Evolutionary conservation across 2,888 invertebrate species (phyloP), one percentile per base, ranked within the genome.

Genomic region (Andrena praecox): DNA sequence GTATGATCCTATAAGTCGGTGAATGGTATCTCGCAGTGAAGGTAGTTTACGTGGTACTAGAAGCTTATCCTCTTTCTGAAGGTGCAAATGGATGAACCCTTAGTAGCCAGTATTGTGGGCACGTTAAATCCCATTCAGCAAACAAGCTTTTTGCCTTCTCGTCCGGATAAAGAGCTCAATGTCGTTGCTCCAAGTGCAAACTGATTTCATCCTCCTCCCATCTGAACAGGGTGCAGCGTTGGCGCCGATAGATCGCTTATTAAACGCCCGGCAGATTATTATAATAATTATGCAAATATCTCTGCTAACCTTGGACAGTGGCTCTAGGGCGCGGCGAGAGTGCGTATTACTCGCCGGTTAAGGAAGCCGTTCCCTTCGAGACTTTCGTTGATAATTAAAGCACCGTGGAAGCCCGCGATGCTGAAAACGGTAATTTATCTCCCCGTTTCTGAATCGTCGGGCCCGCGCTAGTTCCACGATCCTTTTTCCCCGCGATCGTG

Each of bases 281-380:
- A 74, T 56, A 80, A 81, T 81, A 70, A 81, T 80, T 80, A 81
- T 80, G 80, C 8, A 80, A 80, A 74, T 81, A 69, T 60, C 24
- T 60, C 42, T 27, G 80, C 62, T 74, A 80, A 35, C 74, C 81
- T 81, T 80, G 81, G 29, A 66, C 52, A 29, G n/a, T 52, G 52
- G 35, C 69, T 80, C 64, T 16, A 68, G 80, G 74, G 78, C 62
- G 63, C 54, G 33, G 24, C 24, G 50, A 77, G 48, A 16, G 35
- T 50, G 63, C 66, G 68, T 59, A 80, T 74, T 70, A 80, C 52
- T 6, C n/a, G 50, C 80, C 48, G 80, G 31, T 74, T 69, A 80
- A 73, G 64, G 68, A 68, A 81, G 33, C 67, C 42, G 29, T 52
- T 16, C 60, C 48, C n/a, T n/a, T 64, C 66, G 3, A 48, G 52